Evolutionary conservation across 2,888 invertebrate species (phyloP).

Genomic region (Bombylius discolor): DNA sequence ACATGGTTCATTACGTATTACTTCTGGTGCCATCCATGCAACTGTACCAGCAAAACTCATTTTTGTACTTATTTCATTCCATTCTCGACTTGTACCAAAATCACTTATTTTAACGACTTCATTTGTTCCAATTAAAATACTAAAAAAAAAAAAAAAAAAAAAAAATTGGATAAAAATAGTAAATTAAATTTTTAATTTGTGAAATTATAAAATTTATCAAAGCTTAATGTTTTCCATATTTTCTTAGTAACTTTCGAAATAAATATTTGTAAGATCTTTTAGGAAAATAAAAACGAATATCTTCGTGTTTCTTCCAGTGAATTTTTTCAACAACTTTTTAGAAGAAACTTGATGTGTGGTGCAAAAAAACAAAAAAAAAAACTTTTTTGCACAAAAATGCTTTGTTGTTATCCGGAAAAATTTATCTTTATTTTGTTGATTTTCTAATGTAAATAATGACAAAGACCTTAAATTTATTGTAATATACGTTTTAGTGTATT

Average conservation of each 20-base stretch:
- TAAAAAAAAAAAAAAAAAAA: slow-evolving; percentile 35
- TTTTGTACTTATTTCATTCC: slow-evolving; percentile 87
- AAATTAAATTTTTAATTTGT: not conserved
- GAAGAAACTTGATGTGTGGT: no score
- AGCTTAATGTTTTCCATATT: not conserved
- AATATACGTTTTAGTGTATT: no score
- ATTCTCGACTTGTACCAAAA: slow-evolving; percentile 90
- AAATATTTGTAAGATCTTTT: no score
- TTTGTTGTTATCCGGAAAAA: no score
- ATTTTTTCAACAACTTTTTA: no score
- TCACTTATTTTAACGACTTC: slow-evolving; percentile 90
- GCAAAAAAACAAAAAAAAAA: no score
- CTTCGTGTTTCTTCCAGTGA: no score
- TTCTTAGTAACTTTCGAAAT: not conserved
- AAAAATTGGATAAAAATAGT: not conserved
- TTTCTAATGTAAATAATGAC: no score
- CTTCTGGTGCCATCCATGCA: slow-evolving; percentile 99
- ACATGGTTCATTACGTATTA: slow-evolving; percentile 91
- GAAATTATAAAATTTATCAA: not conserved
- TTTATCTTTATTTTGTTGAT: no score
- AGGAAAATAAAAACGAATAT: no score
- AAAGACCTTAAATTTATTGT: no score
- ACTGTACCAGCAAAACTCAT: slow-evolving; percentile 99
- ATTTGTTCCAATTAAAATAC: slow-evolving; percentile 70
- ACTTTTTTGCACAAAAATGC: no score